These are phyloP conservation scores for Agrilus cyanescens DNA, from an alignment of 2,888 invertebrate genomes.

Conservation along the genomic window DNA sequence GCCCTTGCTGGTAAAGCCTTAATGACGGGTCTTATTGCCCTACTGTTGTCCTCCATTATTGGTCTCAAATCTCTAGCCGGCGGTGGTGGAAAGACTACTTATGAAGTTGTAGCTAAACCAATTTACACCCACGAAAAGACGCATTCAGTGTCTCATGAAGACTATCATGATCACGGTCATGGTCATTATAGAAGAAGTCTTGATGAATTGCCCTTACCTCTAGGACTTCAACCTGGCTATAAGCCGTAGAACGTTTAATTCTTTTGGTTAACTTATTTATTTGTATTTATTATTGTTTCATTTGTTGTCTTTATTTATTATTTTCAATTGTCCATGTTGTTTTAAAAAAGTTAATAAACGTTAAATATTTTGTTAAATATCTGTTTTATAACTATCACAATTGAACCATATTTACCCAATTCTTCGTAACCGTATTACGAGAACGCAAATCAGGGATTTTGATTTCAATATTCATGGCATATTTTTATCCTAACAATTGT, in stretches of 20 bases:
- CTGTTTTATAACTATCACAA: too few relatives aligned
- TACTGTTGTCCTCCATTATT: constrained; percentile 60
- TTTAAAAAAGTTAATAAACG: too few relatives aligned
- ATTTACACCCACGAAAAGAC: constrained; percentile 53
- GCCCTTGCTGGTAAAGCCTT: constrained; percentile 70
- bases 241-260: constrained; percentile 40
- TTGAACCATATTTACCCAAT: too few relatives aligned
- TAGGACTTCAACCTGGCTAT: constrained; percentile 40
- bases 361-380: too few relatives aligned
- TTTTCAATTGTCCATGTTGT: too few relatives aligned
- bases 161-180: constrained; percentile 16
- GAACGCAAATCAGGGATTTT: too few relatives aligned
- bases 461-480: too few relatives aligned
- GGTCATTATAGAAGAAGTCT: constrained; percentile 41
- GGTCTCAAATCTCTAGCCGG: constrained; percentile 57
- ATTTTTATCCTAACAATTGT: too few relatives aligned
- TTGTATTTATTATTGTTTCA: too few relatives aligned
- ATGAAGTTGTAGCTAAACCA: constrained; percentile 66
- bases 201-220: constrained; percentile 31
- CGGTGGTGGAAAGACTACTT: constrained; percentile 54
- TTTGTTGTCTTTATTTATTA: too few relatives aligned
- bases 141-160: constrained; percentile 30
- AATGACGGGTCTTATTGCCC: constrained; percentile 66
- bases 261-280: too few relatives aligned
- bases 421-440: too few relatives aligned